Evolutionary conservation across 2,113 vertebrate species (phyloP).

Genomic region (Lepus americanus): DNA sequence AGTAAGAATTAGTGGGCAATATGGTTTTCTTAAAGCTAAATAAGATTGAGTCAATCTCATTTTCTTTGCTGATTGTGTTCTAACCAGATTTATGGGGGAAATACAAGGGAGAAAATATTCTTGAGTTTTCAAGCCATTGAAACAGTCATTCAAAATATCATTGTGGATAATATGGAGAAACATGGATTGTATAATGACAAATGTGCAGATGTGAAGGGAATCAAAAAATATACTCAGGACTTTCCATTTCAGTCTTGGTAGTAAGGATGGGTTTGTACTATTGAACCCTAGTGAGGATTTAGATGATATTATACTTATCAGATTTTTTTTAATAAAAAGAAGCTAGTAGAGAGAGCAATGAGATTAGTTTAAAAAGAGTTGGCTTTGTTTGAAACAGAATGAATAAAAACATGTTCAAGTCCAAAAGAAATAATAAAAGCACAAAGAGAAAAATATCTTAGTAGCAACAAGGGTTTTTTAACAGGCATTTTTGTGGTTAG

Average conservation of each 20-base stretch:
- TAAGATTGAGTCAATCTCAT: not conserved
- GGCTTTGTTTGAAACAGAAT: slow-evolving; percentile 45
- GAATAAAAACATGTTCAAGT: not conserved
- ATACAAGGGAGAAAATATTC: not conserved
- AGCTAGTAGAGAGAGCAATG: not conserved
- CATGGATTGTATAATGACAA: not conserved
- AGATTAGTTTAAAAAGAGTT: slow-evolving; percentile 27
- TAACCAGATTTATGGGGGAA: not conserved
- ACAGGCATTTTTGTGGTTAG: not conserved
- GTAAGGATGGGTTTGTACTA: not conserved
- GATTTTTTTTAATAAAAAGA: not conserved
- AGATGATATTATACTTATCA: slow-evolving; percentile 5
- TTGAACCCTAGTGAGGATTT: not conserved
- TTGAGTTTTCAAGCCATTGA: slow-evolving; percentile 5
- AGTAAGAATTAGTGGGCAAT: slow-evolving; percentile 1
- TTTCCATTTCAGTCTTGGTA: not conserved
- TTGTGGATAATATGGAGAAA: not conserved
- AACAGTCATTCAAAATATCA: slow-evolving; percentile 34
- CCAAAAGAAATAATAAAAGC: slow-evolving; percentile 54
- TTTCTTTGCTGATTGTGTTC: slow-evolving; percentile 24
- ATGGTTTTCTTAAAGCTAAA: not conserved
- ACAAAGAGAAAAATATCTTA: not conserved
- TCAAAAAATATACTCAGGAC: not conserved
- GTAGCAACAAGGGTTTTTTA: not conserved
- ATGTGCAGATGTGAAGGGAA: not conserved